Base-by-base conservation (phyloP, 1,140 invertebrate genomes). In the Andrena cerasifolii region DNA sequence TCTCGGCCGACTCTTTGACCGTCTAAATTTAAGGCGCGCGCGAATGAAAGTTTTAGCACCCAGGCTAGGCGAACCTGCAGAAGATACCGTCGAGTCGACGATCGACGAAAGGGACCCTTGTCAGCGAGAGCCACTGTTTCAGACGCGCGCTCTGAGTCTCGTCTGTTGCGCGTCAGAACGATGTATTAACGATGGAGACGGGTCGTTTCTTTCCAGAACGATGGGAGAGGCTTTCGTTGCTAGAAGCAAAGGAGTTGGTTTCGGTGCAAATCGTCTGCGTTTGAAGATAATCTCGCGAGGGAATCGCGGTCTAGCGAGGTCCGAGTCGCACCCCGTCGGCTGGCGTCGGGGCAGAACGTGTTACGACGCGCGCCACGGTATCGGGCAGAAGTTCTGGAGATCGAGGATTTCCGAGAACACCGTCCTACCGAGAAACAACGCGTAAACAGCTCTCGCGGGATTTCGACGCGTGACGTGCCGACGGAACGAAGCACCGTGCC, bases 271-370 rank as follows among this genome's bases (percentile, higher is more conserved):
- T n/a, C n/a, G n/a, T n/a, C n/a, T n/a, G n/a, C n/a, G n/a, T n/a
- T n/a, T n/a, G n/a, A n/a, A n/a, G n/a, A n/a, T n/a, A n/a, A n/a
- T n/a, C n/a, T n/a, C n/a, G n/a, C n/a, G n/a, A n/a, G n/a, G n/a
- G n/a, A n/a, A n/a, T n/a, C 10, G 36, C 36, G 10, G 3, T 40
- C 36, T 40, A 26, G 7, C 40, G 43, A 26, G 14, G 7, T 8
- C 5, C 54, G 56, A 43, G n/a, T 26, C 28, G 58, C 28, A 26
- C 16, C 51, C 70, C 71, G 71, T 63, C 71, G 73, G 63, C 58
- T 59, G 53, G 36, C n/a, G n/a, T n/a, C n/a, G n/a, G n/a, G n/a
- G n/a, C n/a, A 12, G 80, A 79, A 84, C 66, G 45, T 40, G 3
- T 7, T n/a, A 49, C 1, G 18, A n/a, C 18, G 0, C n/a, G n/a